Conservation (phyloP, 2,797 vertebrate species). For the Telmatherina bonti region DNA sequence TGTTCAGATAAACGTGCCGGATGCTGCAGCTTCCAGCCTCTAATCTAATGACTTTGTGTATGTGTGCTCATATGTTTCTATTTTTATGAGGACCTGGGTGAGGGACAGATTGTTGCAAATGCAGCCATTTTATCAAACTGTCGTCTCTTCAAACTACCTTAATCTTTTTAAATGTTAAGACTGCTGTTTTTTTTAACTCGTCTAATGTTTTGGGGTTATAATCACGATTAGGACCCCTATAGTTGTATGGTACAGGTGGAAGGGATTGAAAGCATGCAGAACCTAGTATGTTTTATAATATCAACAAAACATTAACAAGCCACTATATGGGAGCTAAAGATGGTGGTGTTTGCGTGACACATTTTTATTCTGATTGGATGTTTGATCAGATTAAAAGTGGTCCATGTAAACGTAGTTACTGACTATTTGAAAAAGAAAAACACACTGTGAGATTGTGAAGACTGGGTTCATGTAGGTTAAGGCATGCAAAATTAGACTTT, state of each 20-base stretch:
- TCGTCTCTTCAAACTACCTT: not conserved
- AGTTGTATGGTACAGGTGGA: not conserved
- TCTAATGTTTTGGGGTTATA: not conserved
- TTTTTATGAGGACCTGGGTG: constrained; percentile 23
- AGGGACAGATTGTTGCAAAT: not conserved
- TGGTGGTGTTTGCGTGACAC: not conserved
- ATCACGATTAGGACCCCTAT: not conserved
- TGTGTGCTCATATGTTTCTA: constrained; percentile 1
- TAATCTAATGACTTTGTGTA: constrained; percentile 29
- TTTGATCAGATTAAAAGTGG: too few relatives aligned
- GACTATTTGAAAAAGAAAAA: not conserved
- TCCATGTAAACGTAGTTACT: not conserved
- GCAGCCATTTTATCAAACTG: not conserved
- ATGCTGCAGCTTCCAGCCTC: constrained; percentile 32
- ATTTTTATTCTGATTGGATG: too few relatives aligned
- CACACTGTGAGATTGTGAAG: not conserved
- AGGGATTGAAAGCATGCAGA: not conserved
- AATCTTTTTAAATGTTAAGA: not conserved
- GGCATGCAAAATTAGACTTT: not conserved
- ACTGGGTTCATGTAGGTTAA: not conserved
- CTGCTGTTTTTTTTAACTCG: not conserved
- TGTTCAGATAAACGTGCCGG: constrained; percentile 40
- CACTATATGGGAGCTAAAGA: not conserved
- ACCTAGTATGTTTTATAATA: not conserved
- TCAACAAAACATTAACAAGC: not conserved